Evolutionary conservation across 2,888 invertebrate genomes (phyloP), one percentile per base, ranked within the genome.

Genomic region (Rotaria sp.): DNA sequence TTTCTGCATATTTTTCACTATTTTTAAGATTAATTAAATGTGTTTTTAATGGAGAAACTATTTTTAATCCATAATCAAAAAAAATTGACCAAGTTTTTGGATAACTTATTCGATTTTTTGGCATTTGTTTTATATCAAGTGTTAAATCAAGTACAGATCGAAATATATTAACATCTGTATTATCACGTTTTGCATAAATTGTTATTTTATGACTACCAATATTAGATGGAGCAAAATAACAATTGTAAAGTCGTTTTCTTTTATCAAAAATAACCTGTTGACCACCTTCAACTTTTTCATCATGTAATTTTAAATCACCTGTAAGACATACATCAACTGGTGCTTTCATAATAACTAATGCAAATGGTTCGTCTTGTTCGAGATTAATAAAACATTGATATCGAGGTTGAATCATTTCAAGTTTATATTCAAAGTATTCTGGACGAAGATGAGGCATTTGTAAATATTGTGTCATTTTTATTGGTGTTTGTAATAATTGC

Each of bases 111-210:
- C 38, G 74, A 24, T 74, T 38, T 74, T 48, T 8, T 11, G 38
- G 38, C 55, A 59, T 59, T 26, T 26, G 3, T 48, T 30, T 55
- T 21, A 84, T 11, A 18, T 84, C 24, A 52, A 52, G 21, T 84
- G 35, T 41, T 38, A n/a, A 26, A 74, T 55, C 59, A 85, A 85
- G 35, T 75, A 74, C 24, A 35, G 57, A 24, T 41, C 52, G 1
- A 50, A 30, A 52, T 74, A 52, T 7, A 52, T n/a, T 3, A 74
- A 38, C 10, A 45, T 84, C 45, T 11, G 55, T 35, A 35, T 57
- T 11, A 45, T 13, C 30, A 41, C 35, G 38, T 86, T 59, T 86
- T 45, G 84, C 84, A 84, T 45, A 86, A 13, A 86, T 30, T 26
- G 24, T 50, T 3, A 80, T 15, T 48, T 84, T 45, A 38, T 86